These are phyloP conservation scores for Stenoptilia bipunctidactyla DNA, from an alignment of 2,888 invertebrate species.

Conservation along the genomic window DNA sequence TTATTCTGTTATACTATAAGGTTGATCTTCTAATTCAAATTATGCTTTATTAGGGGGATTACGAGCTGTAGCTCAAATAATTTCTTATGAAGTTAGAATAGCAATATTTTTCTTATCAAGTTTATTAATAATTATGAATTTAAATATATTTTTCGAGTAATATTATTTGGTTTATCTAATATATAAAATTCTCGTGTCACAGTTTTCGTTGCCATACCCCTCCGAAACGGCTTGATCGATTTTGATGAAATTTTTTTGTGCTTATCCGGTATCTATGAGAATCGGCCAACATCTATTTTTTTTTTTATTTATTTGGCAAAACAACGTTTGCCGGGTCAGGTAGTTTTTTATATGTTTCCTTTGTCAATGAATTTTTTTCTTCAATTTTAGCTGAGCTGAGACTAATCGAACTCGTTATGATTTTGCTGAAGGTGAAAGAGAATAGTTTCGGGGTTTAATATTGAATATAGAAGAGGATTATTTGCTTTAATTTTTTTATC, in stretches of 20 bases:
- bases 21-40: conserved; percentile 81
- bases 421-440: conserved; percentile 84
- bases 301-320: too few species aligned
- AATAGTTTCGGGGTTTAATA: too few species aligned
- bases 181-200: too few species aligned
- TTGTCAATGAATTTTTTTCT: conserved; percentile 67
- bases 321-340: too few species aligned
- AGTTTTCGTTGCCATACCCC: too few species aligned
- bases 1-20: conserved; percentile 41
- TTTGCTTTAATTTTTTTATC: too few species aligned
- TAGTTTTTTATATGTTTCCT: conserved; percentile 67
- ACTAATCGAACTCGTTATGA: conserved; percentile 83
- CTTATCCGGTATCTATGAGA: too few species aligned
- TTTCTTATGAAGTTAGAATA: conserved; percentile 83
- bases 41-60: conserved; percentile 78
- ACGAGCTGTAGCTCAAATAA: conserved; percentile 78
- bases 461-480: too few species aligned
- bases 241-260: too few species aligned
- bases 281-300: too few species aligned
- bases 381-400: conserved; percentile 77
- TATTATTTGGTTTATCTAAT: conserved; percentile 60
- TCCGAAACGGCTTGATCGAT: too few species aligned
- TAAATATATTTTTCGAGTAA: conserved; percentile 63
- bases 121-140: conserved; percentile 68
- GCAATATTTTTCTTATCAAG: conserved; percentile 74